A percentile compares a stretch with the other conserved stretches of the same genome.
Conservation (phyloP, 2,888 invertebrate species). For the Muschampia staudingeri region DNA sequence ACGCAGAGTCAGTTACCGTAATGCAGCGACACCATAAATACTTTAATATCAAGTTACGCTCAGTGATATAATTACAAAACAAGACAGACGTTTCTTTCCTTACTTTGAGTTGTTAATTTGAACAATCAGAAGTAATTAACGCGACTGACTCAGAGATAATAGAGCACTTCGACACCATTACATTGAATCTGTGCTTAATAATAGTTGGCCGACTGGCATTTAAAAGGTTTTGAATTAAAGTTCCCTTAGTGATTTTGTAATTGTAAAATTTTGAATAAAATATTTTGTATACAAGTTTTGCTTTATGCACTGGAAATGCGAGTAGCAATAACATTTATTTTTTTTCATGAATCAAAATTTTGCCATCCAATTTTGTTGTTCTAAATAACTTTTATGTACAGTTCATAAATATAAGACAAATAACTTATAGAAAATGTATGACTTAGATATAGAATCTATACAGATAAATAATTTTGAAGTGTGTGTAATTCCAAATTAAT, state of each 20-base stretch:
- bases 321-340: not conserved
- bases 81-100: conserved; percentile 28
- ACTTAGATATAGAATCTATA: too few species aligned
- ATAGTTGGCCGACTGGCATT: not conserved
- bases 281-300: not conserved
- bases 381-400: too few species aligned
- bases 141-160: conserved; percentile 30
- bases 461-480: too few species aligned
- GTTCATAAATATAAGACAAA: too few species aligned
- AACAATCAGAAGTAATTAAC: conserved; percentile 37
- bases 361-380: too few species aligned
- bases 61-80: conserved; percentile 42
- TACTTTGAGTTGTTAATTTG: conserved; percentile 39
- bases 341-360: too few species aligned
- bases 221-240: not conserved
- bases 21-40: conserved; percentile 36
- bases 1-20: conserved; percentile 33
- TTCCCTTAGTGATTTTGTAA: not conserved
- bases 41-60: conserved; percentile 35
- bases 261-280: not conserved
- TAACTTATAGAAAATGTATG: too few species aligned
- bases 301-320: not conserved
- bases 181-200: not conserved
- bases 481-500: too few species aligned
- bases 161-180: not conserved